A percentile compares a stretch with the other conserved stretches of the same genome.
Evolutionary conservation across 1,140 invertebrate genomes (phyloP).

Genomic region (Branchinecta lynchi): DNA sequence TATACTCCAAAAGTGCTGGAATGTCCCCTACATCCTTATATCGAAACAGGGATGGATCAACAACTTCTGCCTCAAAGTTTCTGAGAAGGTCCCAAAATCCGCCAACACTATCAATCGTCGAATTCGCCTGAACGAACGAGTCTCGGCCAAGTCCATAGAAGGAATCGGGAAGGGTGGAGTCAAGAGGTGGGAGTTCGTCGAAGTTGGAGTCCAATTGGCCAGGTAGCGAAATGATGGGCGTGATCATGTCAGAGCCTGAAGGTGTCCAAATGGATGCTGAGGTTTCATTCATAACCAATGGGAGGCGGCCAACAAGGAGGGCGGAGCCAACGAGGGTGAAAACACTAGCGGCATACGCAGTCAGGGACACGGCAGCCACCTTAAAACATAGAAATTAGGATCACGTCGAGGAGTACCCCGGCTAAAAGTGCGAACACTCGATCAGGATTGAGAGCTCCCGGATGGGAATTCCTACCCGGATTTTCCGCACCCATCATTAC

Average conservation of each 20-base stretch:
- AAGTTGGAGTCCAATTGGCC: neutral
- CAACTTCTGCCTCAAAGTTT: neutral
- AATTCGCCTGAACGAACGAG: neutral
- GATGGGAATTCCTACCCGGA: no score
- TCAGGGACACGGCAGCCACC: conserved; percentile 45
- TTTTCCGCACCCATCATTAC: no score
- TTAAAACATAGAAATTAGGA: conserved; percentile 22
- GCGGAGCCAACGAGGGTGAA: conserved; percentile 52
- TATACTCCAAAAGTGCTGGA: neutral
- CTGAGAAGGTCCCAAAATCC: neutral
- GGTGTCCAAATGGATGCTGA: neutral
- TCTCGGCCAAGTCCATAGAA: neutral
- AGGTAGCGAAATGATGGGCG: conserved; percentile 1
- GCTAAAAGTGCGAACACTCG: no score
- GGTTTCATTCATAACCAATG: neutral
- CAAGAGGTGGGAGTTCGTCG: neutral
- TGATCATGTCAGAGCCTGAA: neutral
- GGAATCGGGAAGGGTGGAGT: neutral
- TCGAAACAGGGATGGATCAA: neutral
- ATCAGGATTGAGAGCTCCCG: no score
- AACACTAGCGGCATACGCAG: conserved; percentile 53
- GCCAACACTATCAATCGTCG: no score
- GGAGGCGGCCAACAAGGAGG: conserved; percentile 26
- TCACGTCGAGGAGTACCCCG: no score
- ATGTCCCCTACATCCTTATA: neutral